Evolutionary conservation across 2,113 vertebrate species (phyloP).

Genomic region (Ciconia stormi): DNA sequence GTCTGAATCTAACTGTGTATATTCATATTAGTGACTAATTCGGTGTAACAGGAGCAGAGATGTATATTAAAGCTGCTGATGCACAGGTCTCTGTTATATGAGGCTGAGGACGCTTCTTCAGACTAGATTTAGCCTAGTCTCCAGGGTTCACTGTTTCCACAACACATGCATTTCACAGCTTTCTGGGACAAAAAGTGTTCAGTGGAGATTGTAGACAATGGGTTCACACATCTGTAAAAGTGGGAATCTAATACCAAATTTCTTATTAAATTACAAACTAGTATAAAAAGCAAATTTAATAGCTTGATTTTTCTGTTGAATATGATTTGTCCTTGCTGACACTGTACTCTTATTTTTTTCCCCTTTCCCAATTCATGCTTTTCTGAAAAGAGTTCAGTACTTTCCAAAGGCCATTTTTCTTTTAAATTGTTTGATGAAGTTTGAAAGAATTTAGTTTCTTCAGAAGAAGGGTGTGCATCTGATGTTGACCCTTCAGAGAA

Average conservation of each 20-base stretch:
- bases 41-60: background rate
- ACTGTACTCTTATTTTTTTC: background rate
- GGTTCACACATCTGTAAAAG: background rate
- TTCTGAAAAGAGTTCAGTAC: background rate
- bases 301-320: background rate
- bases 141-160: background rate
- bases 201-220: rapidly evolving
- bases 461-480: background rate
- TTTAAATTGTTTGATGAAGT: background rate
- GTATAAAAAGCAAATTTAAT: background rate
- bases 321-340: background rate
- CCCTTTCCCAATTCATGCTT: background rate
- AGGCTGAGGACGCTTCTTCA: background rate
- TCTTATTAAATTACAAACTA: background rate
- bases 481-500: background rate
- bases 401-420: background rate
- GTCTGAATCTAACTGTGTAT: background rate
- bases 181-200: background rate
- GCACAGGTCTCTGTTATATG: background rate
- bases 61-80: background rate
- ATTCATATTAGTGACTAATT: background rate
- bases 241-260: background rate
- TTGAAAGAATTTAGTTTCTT: background rate
- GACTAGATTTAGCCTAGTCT: background rate
- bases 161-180: background rate